Conservation (phyloP, 2,797 vertebrate genomes). For the Apodemus agrarius region DNA sequence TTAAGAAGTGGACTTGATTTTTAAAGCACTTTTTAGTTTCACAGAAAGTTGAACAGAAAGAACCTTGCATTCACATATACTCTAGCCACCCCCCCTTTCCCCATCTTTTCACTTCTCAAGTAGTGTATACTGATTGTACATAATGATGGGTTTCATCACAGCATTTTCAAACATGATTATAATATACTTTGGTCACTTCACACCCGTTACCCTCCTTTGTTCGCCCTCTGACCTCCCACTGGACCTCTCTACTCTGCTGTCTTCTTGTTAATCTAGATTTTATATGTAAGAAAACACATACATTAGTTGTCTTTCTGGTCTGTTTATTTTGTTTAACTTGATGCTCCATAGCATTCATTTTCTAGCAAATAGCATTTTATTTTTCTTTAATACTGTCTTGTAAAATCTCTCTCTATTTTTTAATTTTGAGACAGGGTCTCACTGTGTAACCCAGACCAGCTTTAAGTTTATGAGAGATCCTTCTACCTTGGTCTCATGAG, state of each 20-base stretch:
- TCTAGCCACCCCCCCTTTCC: neutral
- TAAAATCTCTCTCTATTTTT: neutral
- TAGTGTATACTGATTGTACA: neutral
- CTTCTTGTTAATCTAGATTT: neutral
- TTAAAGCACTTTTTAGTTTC: conserved; percentile 58
- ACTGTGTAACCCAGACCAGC: too few species aligned
- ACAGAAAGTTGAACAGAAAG: neutral
- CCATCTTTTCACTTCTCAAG: neutral
- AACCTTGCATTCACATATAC: neutral
- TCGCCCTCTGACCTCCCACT: neutral
- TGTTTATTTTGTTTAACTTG: neutral
- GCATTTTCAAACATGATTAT: neutral
- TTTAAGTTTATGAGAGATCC: neutral
- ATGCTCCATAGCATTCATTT: neutral
- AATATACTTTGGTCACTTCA: neutral
- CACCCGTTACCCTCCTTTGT: neutral
- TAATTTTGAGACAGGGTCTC: neutral
- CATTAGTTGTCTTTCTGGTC: neutral
- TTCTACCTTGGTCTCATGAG: neutral
- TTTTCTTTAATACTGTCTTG: neutral
- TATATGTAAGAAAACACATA: neutral
- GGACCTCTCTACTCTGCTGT: neutral
- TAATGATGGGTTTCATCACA: neutral
- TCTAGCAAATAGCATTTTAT: neutral
- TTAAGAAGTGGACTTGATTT: neutral